Conservation (phyloP, 2,113 vertebrate species). For the Leuciscus idus region DNA sequence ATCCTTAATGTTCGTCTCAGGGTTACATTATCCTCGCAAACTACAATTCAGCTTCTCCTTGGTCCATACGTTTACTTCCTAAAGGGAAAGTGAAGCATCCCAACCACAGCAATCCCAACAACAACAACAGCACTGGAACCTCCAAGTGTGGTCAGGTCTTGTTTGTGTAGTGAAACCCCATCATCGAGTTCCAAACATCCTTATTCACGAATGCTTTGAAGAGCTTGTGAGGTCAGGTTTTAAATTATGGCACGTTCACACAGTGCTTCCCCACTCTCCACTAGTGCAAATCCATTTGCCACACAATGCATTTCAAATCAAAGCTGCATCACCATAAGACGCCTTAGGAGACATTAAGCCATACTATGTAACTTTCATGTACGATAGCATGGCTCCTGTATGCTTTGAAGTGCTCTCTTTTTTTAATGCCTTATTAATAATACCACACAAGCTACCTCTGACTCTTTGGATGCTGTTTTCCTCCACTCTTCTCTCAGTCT, state of each 20-base stretch:
- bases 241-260: slow-evolving; percentile 75
- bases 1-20: not conserved
- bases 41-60: slow-evolving; percentile 3
- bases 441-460: slow-evolving; percentile 71
- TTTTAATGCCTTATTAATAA: slow-evolving; percentile 81
- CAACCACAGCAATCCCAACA: not conserved
- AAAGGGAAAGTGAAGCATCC: not conserved
- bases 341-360: slow-evolving; percentile 83
- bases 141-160: slow-evolving; percentile 57
- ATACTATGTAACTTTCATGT: slow-evolving; percentile 82
- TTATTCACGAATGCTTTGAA: slow-evolving; percentile 75
- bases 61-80: not conserved
- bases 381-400: slow-evolving; percentile 75
- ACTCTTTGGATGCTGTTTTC: slow-evolving; percentile 61
- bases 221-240: slow-evolving; percentile 77
- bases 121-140: not conserved
- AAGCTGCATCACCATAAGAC: slow-evolving; percentile 75
- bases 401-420: slow-evolving; percentile 80
- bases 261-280: slow-evolving; percentile 62
- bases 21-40: not conserved
- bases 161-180: slow-evolving; percentile 54
- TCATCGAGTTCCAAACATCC: slow-evolving; percentile 65
- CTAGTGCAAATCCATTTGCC: slow-evolving; percentile 81
- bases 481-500: slow-evolving; percentile 44
- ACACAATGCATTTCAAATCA: slow-evolving; percentile 83